Evolutionary conservation across 2,113 vertebrate species (phyloP).

Genomic region (Gymnarchus niloticus): DNA sequence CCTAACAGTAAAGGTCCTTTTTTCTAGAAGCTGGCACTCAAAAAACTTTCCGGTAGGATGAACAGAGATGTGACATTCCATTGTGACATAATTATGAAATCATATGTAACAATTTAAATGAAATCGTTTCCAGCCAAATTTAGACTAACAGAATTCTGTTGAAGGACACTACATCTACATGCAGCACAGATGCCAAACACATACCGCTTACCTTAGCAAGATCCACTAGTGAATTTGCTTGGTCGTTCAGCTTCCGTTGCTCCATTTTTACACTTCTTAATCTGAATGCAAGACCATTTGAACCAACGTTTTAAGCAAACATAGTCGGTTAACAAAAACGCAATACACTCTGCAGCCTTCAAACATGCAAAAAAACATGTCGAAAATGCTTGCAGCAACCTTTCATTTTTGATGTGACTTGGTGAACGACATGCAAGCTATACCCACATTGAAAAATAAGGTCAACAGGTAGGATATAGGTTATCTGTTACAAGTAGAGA

Average conservation of each 20-base stretch:
- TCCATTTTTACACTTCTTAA: conserved; percentile 99
- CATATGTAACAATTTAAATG: not conserved
- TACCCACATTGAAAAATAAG: conserved; percentile 68
- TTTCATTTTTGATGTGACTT: conserved; percentile 61
- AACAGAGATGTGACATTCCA: not conserved
- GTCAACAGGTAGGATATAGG: conserved; percentile 56
- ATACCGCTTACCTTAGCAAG: conserved; percentile 89
- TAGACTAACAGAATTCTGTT: not conserved
- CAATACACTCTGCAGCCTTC: conserved; percentile 37
- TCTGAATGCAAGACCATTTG: conserved; percentile 81
- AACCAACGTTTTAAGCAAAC: conserved; percentile 56
- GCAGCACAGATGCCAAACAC: not conserved
- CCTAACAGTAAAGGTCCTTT: too few species aligned
- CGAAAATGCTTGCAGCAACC: conserved; percentile 65
- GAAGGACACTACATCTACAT: not conserved
- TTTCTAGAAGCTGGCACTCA: too few species aligned
- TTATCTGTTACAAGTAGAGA: conserved; percentile 46
- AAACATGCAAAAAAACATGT: conserved; percentile 79
- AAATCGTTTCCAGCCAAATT: not conserved
- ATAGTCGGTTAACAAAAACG: conserved; percentile 1
- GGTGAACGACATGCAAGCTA: conserved; percentile 75
- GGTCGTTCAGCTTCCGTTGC: conserved; percentile 97
- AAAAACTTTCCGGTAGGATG: too few species aligned
- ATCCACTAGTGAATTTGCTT: conserved; percentile 98
- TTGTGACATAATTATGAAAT: not conserved